phyloP scores from a whole-genome alignment of 2,888 invertebrate species.

The Cheilosia pagana region DNA sequence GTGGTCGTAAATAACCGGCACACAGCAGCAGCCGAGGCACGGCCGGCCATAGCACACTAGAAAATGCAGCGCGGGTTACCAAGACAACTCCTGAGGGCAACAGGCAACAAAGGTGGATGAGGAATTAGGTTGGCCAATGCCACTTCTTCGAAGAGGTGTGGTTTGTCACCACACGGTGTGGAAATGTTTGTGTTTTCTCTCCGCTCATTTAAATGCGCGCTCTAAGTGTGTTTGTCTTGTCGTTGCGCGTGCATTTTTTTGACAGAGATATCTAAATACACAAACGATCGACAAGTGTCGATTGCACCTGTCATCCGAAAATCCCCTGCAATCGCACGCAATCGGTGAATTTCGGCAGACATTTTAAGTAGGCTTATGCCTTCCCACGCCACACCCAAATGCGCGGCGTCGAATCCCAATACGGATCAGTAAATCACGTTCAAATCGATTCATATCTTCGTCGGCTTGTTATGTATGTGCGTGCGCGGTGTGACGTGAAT shows the following conservation, averaged over 20 bases:
- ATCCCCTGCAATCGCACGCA: background rate
- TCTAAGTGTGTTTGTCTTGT: constrained; percentile 25
- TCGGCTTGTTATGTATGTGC: constrained; percentile 43
- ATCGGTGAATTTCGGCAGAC: constrained; percentile 34
- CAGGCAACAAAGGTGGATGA: constrained; percentile 52
- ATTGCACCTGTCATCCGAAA: constrained; percentile 38
- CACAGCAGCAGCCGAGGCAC: constrained; percentile 27
- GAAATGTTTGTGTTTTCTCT: constrained; percentile 9
- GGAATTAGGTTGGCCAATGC: constrained; percentile 54
- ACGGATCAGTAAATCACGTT: constrained; percentile 62
- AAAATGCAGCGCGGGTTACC: constrained; percentile 17
- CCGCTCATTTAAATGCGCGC: constrained; percentile 10
- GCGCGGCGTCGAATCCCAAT: constrained; percentile 39
- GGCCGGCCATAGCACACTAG: constrained; percentile 35
- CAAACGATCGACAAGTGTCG: constrained; percentile 24
- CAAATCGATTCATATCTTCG: constrained; percentile 62
- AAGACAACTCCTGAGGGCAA: constrained; percentile 61
- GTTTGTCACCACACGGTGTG: constrained; percentile 9
- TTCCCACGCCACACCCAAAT: constrained; percentile 65
- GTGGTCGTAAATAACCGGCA: constrained; percentile 58
- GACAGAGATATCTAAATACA: constrained; percentile 29
- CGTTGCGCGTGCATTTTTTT: background rate
- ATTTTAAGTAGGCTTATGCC: constrained; percentile 30
- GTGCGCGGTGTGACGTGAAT: constrained; percentile 57
- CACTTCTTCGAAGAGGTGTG: constrained; percentile 47